Conservation (phyloP, 2,113 vertebrate species). For the Peromyscus leucopus region DNA sequence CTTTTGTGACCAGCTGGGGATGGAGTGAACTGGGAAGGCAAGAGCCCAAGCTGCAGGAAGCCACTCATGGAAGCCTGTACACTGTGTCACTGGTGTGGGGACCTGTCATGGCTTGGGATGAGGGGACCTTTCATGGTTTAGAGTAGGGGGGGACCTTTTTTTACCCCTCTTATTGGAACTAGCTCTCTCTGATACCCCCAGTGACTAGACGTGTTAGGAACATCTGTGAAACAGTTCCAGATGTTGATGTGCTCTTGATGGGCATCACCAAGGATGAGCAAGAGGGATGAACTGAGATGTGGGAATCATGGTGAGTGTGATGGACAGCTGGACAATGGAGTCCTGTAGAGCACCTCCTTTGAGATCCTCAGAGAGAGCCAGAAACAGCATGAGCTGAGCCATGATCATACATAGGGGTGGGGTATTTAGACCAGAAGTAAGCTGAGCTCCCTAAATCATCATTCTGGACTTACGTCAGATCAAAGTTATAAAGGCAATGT, state of each 20-base stretch:
- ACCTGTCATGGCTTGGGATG: background rate
- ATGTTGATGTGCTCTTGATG: background rate
- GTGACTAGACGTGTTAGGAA: background rate
- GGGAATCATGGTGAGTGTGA: background rate
- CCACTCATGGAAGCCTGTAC: background rate
- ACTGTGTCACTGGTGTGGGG: background rate
- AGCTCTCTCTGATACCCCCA: background rate
- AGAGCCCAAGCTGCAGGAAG: background rate
- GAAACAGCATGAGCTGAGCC: background rate
- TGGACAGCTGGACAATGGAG: background rate
- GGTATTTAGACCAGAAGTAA: background rate
- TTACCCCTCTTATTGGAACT: background rate
- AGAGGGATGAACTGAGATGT: background rate
- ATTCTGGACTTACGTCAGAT: conserved; percentile 13
- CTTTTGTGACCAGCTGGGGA: background rate
- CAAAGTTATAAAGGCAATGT: background rate
- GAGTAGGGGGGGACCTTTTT: background rate
- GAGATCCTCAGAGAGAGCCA: background rate
- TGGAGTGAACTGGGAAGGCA: background rate
- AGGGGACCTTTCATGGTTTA: background rate
- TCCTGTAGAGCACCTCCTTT: background rate
- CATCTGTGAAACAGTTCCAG: background rate
- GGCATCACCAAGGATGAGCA: too few species aligned
- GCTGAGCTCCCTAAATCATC: background rate
- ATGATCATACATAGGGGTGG: too few species aligned